Conservation (phyloP, 2,888 invertebrate genomes). For the Nineta flava region DNA sequence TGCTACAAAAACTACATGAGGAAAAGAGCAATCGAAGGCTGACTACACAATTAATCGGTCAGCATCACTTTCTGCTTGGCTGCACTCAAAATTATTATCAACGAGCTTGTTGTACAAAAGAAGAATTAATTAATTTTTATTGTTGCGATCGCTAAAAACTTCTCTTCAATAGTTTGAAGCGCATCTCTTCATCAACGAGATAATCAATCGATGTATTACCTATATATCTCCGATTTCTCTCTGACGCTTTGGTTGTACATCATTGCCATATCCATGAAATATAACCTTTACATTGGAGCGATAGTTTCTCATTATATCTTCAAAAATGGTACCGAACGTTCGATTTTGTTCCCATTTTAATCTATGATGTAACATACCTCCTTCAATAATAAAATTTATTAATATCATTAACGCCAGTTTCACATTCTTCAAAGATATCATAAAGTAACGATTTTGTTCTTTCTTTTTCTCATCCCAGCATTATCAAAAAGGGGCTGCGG, state of each 20-base stretch:
- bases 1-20: conserved; percentile 14
- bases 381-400: conserved; percentile 10
- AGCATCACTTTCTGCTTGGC: conserved; percentile 10
- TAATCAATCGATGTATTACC: conserved; percentile 9
- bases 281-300: conserved; percentile 8
- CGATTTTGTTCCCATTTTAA: conserved; percentile 9
- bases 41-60: conserved; percentile 10
- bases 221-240: conserved; percentile 9
- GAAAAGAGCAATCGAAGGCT: conserved; percentile 10
- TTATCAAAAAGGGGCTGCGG: not conserved
- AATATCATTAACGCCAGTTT: not conserved
- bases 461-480: conserved; percentile 4
- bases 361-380: conserved; percentile 9
- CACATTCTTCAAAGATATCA: conserved; percentile 9
- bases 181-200: conserved; percentile 9
- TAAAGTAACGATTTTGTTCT: conserved; percentile 10
- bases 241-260: conserved; percentile 9
- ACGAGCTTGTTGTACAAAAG: conserved; percentile 8
- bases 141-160: conserved; percentile 8
- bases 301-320: conserved; percentile 4
- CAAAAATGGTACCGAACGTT: conserved; percentile 8
- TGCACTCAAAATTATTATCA: conserved; percentile 10
- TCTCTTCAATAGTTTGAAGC: too few relatives aligned
- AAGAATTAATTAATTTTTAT: conserved; percentile 10
- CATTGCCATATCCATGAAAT: conserved; percentile 7